Evolutionary conservation across 2,113 vertebrate species (phyloP).

Genomic region (Lycocorax pyrrhopterus): DNA sequence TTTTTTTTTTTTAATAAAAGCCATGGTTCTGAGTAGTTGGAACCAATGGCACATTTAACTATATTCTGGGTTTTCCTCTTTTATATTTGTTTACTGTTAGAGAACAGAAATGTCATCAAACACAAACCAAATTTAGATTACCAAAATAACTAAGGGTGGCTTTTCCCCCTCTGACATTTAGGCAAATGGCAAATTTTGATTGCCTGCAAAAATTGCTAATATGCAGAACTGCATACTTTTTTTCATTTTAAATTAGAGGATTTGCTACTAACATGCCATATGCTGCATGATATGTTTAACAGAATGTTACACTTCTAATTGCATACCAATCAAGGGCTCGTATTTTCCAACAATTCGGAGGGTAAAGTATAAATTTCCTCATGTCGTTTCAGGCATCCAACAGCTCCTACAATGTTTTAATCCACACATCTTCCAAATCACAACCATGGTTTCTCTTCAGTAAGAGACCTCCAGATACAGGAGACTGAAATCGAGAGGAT

Average conservation of each 20-base stretch:
- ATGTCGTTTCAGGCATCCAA: not conserved
- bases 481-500: not conserved
- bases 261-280: conserved; percentile 60
- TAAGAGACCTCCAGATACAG: not conserved
- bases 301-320: conserved; percentile 67
- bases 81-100: not conserved
- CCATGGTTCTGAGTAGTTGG: not conserved
- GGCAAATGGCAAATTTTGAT: conserved; percentile 22
- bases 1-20: not conserved
- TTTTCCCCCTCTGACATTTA: conserved; percentile 9
- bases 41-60: not conserved
- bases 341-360: conserved; percentile 64
- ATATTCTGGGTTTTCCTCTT: not conserved
- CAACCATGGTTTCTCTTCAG: not conserved
- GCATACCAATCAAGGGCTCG: conserved; percentile 56
- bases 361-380: conserved; percentile 50
- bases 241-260: conserved; percentile 51
- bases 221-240: not conserved
- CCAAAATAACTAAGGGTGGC: not conserved
- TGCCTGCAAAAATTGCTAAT: conserved; percentile 15
- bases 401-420: conserved; percentile 22
- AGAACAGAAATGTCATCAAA: conserved; percentile 12
- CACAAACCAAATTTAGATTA: not conserved
- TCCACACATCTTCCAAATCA: not conserved
- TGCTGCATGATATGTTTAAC: conserved; percentile 64